Base-by-base conservation (phyloP, 2,797 vertebrate species). In the Cryptoprocta ferox region DNA sequence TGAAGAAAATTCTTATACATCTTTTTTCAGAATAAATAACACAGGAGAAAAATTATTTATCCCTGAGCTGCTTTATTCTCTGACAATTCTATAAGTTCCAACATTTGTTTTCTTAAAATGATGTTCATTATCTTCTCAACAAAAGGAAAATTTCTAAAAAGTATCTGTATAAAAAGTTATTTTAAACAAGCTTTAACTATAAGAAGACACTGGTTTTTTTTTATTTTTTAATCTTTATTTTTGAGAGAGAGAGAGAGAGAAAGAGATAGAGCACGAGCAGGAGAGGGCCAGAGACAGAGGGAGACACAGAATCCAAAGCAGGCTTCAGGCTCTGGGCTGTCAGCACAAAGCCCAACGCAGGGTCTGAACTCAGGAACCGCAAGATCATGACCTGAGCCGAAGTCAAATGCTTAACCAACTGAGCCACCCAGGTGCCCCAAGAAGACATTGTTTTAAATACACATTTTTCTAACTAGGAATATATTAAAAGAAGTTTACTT, bases 401-500 rank as follows among this genome's bases (percentile, higher is more conserved):
- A 53, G 15, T 53, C 50, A 53, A 16, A 53, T 53, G 50, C 16
- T 59, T 59, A 59, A 59, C 56, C 21, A 2, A 59, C 56, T 59
- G 56, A 59, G 56, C 21, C 56, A 59, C 56, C 56, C 21, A 59
- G 56, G 6, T 15, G 15, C 53, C 53, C 53, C 53, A 83, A 66
- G 61, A 96, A 97, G 65, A 76, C 15, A 79, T 0, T 76, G 70
- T 2, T 94, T 92, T 97, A 89, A 89, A 95, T 89, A 91, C 95
- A 95, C 15, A 95, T 4, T 86, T 79, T 94, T 95, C 94, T 86
- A 91, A 71, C 37, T 88, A 28, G 50, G 6, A 96, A 94, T 35
- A 68, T 35, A 68, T 61, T 45, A 89, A 89, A 97, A 45, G 21
- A 96, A 95, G 61, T 96, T 98, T 97, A 92, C 65, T 89, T 96